Evolutionary conservation across 2,113 vertebrate species (phyloP), one percentile per base, ranked within the genome.

Genomic region (Numenius arquata): DNA sequence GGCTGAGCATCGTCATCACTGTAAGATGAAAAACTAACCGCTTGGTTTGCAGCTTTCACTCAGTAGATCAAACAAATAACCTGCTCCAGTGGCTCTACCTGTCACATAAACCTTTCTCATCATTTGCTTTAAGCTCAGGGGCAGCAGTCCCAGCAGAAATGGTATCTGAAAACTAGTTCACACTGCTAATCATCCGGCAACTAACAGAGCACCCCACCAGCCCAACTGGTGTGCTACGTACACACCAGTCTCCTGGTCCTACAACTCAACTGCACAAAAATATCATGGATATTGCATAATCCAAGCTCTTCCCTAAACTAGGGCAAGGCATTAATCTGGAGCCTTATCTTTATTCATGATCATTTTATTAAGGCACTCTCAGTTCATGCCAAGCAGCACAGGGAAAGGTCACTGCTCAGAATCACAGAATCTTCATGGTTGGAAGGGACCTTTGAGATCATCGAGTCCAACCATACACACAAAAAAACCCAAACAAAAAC

Each of bases 51-150:
- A 73, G 81, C 45, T 89, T 91, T 89, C 85, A 70, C 55, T 76
- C 38, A 25, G 36, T 7, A 68, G 29, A 76, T 74, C 58, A 83
- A 85, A 89, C 12, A 78, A 81, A 40, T 5, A 79, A 50, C 38
- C 19, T 88, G 73, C 13, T 75, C 36, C 38, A 58, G 45, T 22
- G 83, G 63, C 23, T 79, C 72, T 38, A 82, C 18, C 15, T 63
- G 29, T 45, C 56, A 70, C 48, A 83, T 72, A 63, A 82, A 61
- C n/a, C 26, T 83, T 94, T 56, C 61, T 62, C 71, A 93, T 32
- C 48, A 43, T 76, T 73, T 89, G 18, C 34, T 93, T 89, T 94
- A 82, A 93, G 30, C n/a, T 85, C 19, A 53, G 16, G 76, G 56
- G 34, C 23, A 82, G 62, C 52, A 81, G 56, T 17, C n/a, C 63